These are phyloP conservation scores for Drosophila lacertosa DNA, from an alignment of 1,140 invertebrate species.

Conservation along the genomic window DNA sequence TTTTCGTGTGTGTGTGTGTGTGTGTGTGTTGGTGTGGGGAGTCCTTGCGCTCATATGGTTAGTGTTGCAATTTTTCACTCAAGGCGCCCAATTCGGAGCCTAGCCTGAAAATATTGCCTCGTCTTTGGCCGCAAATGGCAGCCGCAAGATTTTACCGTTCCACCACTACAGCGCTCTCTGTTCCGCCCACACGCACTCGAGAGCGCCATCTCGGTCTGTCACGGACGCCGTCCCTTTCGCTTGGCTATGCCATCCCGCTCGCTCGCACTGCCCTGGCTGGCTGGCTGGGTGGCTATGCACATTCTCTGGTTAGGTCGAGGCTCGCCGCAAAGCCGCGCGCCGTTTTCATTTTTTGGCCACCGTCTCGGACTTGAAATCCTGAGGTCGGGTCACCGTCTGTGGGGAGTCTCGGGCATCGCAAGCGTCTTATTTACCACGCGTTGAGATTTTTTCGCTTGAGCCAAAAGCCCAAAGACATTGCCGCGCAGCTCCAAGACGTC, in stretches of 20 bases:
- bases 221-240: background rate
- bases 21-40: conserved; percentile 21
- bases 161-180: conserved; percentile 15
- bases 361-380: conserved; percentile 40
- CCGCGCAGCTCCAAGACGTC: conserved; percentile 24
- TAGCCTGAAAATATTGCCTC: conserved; percentile 55
- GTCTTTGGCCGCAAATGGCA: conserved; percentile 81
- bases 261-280: background rate
- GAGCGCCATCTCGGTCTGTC: background rate
- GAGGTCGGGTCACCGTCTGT: conserved; percentile 20
- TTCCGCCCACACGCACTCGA: background rate
- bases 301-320: conserved; percentile 68
- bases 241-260: background rate
- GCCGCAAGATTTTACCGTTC: conserved; percentile 75
- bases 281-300: conserved; percentile 16
- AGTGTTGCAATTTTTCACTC: conserved; percentile 52
- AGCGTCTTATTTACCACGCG: conserved; percentile 44
- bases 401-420: conserved; percentile 16
- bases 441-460: conserved; percentile 64
- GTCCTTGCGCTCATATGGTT: conserved; percentile 48
- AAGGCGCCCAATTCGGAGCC: conserved; percentile 27
- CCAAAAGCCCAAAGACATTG: conserved; percentile 57
- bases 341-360: conserved; percentile 49
- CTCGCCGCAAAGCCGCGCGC: conserved; percentile 73
- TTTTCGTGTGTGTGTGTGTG: conserved; percentile 2